phyloP scores from a whole-genome alignment of 2,113 vertebrate species.

The Pachyramphus minor region DNA sequence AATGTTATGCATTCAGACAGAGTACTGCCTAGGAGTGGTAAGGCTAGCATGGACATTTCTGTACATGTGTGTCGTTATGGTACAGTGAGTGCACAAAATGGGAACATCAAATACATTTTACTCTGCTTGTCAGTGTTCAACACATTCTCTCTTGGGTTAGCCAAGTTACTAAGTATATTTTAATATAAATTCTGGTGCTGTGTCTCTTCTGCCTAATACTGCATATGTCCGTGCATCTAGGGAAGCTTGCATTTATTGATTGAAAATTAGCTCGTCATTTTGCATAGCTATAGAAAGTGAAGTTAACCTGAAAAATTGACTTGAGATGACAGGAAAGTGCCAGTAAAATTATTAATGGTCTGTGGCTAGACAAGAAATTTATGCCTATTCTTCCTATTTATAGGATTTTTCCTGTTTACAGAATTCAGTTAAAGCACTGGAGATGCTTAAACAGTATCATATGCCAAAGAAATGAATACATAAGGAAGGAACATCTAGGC shows the following conservation, averaged over 20 bases:
- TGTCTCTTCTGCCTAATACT: background rate
- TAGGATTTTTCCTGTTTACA: background rate
- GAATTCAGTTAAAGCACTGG: background rate
- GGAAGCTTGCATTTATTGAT: background rate
- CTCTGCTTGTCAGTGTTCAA: background rate
- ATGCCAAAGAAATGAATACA: background rate
- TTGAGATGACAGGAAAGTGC: background rate
- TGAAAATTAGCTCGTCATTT: background rate
- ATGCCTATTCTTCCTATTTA: background rate
- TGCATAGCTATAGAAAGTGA: background rate
- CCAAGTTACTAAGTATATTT: background rate
- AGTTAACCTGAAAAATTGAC: background rate
- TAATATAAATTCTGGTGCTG: background rate
- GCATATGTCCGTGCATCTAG: background rate
- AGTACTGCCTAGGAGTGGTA: background rate
- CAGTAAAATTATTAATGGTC: background rate
- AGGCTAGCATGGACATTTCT: background rate
- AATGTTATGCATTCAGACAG: background rate
- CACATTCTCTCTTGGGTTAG: background rate
- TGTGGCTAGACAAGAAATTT: background rate
- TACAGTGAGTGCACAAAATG: background rate
- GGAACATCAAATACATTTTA: background rate
- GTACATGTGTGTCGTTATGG: background rate
- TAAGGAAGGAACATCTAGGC: background rate
- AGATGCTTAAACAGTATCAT: background rate